These are phyloP conservation scores for Lobophora halterata DNA, from an alignment of 2,888 invertebrate species.

Conservation along the genomic window DNA sequence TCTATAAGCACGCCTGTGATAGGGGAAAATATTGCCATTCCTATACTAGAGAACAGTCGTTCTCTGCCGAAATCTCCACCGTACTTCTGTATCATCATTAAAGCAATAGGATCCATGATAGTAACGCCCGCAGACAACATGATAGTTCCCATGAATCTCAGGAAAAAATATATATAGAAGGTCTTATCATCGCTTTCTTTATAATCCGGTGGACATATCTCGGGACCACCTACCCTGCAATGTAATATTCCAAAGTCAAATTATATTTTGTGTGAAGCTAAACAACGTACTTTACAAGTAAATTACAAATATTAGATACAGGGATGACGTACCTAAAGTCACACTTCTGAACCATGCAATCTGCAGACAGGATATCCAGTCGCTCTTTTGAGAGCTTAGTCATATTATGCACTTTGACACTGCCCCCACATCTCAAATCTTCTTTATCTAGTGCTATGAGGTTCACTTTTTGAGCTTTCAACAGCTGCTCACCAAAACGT, in stretches of 20 bases:
- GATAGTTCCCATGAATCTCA: conserved; percentile 90
- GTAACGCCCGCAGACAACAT: conserved; percentile 92
- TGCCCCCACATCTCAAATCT: conserved; percentile 88
- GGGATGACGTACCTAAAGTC: conserved; percentile 81
- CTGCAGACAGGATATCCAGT: conserved; percentile 82
- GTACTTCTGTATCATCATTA: conserved; percentile 91
- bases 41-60: conserved; percentile 88
- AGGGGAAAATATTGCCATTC: conserved; percentile 91
- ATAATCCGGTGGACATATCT: conserved; percentile 89
- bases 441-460: conserved; percentile 87
- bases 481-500: conserved; percentile 83
- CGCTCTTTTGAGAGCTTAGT: conserved; percentile 79
- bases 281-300: conserved; percentile 44
- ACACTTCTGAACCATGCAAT: conserved; percentile 89
- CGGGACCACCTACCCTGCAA: conserved; percentile 85
- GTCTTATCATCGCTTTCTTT: conserved; percentile 88
- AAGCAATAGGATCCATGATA: conserved; percentile 93
- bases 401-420: conserved; percentile 84
- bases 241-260: conserved; percentile 61
- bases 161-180: conserved; percentile 91
- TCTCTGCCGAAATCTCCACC: conserved; percentile 92
- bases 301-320: conserved; percentile 39
- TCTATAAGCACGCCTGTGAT: conserved; percentile 90
- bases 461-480: conserved; percentile 85
- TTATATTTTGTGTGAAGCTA: conserved; percentile 50